Conservation (phyloP, 2,888 invertebrate species). For the Xestia ashworthii region DNA sequence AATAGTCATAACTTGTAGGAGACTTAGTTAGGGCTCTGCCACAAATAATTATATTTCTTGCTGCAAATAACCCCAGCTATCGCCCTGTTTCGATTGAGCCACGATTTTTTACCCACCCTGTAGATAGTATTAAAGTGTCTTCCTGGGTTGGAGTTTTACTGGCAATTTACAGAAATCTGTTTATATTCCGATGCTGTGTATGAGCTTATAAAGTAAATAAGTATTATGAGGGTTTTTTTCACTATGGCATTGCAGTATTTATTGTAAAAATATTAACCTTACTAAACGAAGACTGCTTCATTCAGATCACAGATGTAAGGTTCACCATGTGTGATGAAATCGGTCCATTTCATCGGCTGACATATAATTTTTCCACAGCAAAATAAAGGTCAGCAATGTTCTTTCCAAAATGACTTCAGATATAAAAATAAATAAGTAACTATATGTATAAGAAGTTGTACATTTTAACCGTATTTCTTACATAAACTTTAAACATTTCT, state of each 20-base stretch:
- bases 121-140: conserved; percentile 37
- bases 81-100: too few species aligned
- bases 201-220: not conserved
- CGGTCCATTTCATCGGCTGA: not conserved
- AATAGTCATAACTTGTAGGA: too few species aligned
- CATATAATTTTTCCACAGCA: not conserved
- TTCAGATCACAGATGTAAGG: not conserved
- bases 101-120: too few species aligned
- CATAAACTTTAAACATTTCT: conserved; percentile 38
- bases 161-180: conserved; percentile 12
- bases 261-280: not conserved
- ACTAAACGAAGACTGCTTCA: not conserved
- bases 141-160: conserved; percentile 13
- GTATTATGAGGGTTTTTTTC: not conserved
- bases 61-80: too few species aligned
- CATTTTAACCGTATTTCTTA: conserved; percentile 13
- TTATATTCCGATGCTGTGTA: not conserved
- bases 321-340: not conserved
- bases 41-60: too few species aligned
- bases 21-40: too few species aligned
- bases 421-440: not conserved
- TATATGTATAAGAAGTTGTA: not conserved
- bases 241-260: not conserved
- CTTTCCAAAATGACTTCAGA: not conserved
- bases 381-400: not conserved